These are phyloP conservation scores for Dufourea novaeangliae DNA, from an alignment of 1,140 invertebrate genomes.

Conservation along the genomic window DNA sequence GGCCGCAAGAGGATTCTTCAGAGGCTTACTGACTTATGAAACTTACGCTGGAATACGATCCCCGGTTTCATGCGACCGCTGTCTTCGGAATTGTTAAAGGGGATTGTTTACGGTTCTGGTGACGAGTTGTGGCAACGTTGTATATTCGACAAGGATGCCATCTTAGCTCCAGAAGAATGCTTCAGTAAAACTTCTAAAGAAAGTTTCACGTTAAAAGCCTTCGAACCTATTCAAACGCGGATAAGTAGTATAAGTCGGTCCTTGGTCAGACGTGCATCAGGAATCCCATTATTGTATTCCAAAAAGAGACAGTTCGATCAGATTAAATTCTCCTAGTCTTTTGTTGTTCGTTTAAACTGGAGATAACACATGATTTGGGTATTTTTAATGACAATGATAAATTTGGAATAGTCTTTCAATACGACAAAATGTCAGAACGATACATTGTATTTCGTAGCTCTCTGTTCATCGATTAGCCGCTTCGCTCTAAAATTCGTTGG, in stretches of 20 bases:
- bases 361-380: no score
- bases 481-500: not conserved
- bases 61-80: not conserved
- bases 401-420: not conserved
- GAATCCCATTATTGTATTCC: not conserved
- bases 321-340: not conserved
- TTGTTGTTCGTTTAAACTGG: no score
- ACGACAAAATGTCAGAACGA: not conserved
- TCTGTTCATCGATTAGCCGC: not conserved
- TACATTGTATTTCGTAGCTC: not conserved
- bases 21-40: constrained; percentile 43
- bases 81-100: not conserved
- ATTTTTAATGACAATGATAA: no score
- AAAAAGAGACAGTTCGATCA: not conserved
- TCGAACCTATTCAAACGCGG: not conserved
- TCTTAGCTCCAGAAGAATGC: not conserved
- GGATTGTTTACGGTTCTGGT: not conserved
- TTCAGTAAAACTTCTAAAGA: not conserved
- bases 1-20: constrained; percentile 33
- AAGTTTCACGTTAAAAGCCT: not conserved
- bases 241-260: not conserved
- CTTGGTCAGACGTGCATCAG: not conserved
- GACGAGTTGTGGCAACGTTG: constrained; percentile 5
- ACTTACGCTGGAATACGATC: constrained; percentile 19
- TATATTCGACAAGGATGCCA: not conserved